Base-by-base conservation (phyloP, 2,888 invertebrate genomes). In the Ormia ochracea region DNA sequence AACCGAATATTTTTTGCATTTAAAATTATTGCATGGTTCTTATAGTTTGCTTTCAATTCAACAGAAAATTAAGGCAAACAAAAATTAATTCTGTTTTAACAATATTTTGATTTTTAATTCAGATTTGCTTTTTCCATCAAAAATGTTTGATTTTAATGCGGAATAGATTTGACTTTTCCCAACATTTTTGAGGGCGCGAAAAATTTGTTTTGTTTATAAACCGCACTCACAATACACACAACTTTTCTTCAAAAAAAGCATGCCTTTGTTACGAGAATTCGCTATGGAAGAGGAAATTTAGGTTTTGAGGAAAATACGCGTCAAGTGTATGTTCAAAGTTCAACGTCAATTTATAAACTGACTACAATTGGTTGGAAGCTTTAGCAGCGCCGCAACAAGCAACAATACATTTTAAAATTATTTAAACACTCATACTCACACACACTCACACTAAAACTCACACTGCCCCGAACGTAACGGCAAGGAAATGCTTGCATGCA, bases 301-400 rank as follows among this genome's bases (percentile, higher is more conserved):
- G 33, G n/a, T 26, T 12, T n/a, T 14, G 7, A 3, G n/a, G n/a
- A 72, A 43, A 21, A 41, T 48, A n/a, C 26, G 69, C 69, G 31
- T 63, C 48, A 50, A 56, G 5, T 41, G n/a, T 63, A 21, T 58
- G 76, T 70, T 69, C 23, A 41, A 63, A 48, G 41, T 61, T 56
- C 26, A 48, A 63, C 69, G 56, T 69, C 63, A 65, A 56, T 63
- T 70, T 70, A 6, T 70, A 38, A 50, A 77, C 76, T 77, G 76
- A 41, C 54, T 43, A 58, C 33, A 58, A 65, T 54, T 69, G 69
- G 41, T 63, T 76, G 76, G 54, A 69, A 76, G 56, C 28, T 63
- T 76, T 59, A 75, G 26, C 43, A 54, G 23, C 59, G 61, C 70
- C 26, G 36, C 56, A 33, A 26, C 48, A 58, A 33, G 33, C 48